Percentiles rank a stretch among this genome's conserved stretches.
Evolutionary conservation across 2,888 invertebrate genomes (phyloP).

Genomic region (Gymnocheta viridis): DNA sequence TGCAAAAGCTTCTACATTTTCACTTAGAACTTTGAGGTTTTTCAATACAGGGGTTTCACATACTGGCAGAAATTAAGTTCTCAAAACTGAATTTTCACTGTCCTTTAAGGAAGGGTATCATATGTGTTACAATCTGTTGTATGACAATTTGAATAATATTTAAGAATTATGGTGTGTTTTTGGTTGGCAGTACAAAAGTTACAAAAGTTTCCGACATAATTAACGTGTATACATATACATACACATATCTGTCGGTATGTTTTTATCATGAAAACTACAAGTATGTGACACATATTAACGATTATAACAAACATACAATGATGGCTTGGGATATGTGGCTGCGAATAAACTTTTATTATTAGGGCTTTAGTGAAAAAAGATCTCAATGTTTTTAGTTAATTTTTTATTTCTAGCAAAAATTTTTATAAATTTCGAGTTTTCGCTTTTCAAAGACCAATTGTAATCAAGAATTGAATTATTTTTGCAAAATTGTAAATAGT

Average conservation of each 20-base stretch:
- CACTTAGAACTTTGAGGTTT: conserved; percentile 11
- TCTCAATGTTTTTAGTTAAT: not conserved
- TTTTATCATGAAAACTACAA: conserved; percentile 13
- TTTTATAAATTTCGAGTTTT: too few species aligned
- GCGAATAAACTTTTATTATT: not conserved
- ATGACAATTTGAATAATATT: conserved; percentile 53
- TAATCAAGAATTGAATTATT: too few species aligned
- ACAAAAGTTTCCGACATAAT: conserved; percentile 3
- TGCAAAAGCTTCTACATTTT: conserved; percentile 42
- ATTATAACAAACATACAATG: conserved; percentile 46
- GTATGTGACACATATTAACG: conserved; percentile 36
- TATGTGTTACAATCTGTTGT: not conserved
- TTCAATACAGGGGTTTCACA: not conserved
- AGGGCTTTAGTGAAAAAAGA: not conserved
- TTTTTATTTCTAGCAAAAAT: not conserved
- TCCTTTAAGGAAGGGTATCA: not conserved
- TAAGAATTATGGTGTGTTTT: not conserved
- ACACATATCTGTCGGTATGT: not conserved
- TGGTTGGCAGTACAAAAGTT: not conserved
- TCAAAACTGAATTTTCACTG: conserved; percentile 18
- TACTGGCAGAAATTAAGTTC: conserved; percentile 39
- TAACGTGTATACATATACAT: not conserved
- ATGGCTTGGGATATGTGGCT: not conserved
- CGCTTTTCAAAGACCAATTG: too few species aligned
- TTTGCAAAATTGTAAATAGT: too few species aligned